Percentiles rank a stretch among this genome's conserved stretches.
Evolutionary conservation across 2,888 invertebrate species (phyloP).

Genomic region (Phyllotreta cruciferae): DNA sequence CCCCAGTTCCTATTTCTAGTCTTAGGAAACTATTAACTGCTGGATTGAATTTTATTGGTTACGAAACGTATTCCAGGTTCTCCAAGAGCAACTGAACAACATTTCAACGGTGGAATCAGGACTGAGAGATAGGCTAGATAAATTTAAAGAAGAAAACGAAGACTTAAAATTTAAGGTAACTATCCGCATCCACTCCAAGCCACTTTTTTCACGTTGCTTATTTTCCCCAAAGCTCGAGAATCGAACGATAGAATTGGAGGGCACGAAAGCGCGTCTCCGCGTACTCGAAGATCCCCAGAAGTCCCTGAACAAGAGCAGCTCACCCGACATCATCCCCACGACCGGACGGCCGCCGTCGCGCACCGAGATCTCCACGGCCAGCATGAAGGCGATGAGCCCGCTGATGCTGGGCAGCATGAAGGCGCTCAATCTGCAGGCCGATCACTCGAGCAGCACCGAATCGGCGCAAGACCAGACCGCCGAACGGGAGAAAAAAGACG

Average conservation of each 20-base stretch:
- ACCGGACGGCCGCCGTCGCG: slow-evolving; percentile 36
- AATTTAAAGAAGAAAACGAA: slow-evolving; percentile 79
- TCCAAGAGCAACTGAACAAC: slow-evolving; percentile 74
- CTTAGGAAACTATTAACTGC: background rate
- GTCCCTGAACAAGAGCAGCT: slow-evolving; percentile 43
- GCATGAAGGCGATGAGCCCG: slow-evolving; percentile 60
- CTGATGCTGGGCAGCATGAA: slow-evolving; percentile 56
- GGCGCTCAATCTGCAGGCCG: slow-evolving; percentile 62
- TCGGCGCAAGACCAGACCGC: slow-evolving; percentile 67
- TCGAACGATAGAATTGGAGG: slow-evolving; percentile 82
- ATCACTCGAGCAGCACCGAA: slow-evolving; percentile 71
- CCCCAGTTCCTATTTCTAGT: background rate
- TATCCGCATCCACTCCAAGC: slow-evolving; percentile 6
- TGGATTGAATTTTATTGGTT: slow-evolving; percentile 44
- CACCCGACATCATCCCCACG: slow-evolving; percentile 60
- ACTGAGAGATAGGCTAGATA: slow-evolving; percentile 73
- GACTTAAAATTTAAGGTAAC: slow-evolving; percentile 82
- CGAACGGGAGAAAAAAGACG: slow-evolving; percentile 49
- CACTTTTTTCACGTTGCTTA: background rate
- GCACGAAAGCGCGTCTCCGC: slow-evolving; percentile 79
- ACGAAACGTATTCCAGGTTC: slow-evolving; percentile 63
- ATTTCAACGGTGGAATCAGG: slow-evolving; percentile 71
- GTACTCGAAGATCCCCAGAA: slow-evolving; percentile 68
- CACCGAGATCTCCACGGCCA: slow-evolving; percentile 61
- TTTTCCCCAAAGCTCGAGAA: slow-evolving; percentile 73